Base-by-base conservation (phyloP, 2,797 vertebrate genomes). In the Cuniculus paca region DNA sequence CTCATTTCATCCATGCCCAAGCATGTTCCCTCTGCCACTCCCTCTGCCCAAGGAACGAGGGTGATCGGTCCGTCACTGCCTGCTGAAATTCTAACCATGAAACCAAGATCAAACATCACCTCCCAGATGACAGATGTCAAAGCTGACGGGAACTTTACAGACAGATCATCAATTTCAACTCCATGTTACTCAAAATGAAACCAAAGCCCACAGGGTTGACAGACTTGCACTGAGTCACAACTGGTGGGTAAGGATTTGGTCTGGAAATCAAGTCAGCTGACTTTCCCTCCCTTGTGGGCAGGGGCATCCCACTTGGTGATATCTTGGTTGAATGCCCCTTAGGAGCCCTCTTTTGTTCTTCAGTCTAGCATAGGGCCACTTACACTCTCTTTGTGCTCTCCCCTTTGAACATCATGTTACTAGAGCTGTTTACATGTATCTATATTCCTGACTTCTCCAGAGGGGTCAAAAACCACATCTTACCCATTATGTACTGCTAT, bases 21-120 rank as follows among this genome's bases (percentile, higher is more conserved):
- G 45, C 24, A 1, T 5, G 11, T 11, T 16, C 50, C 31, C 36
- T 58, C 36, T 34, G 4, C 17, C 31, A 31, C 58, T 54, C 45
- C 24, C 78, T 52, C 65, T 16, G 45, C 63, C 75, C 34, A 1
- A 60, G 60, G 65, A 63, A 78, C n/a, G 28, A 50, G 52, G 5
- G 9, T 5, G 26, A 74, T 2, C 60, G 45, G 24, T 72, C 54
- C 78, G 2, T 9, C 13, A 5, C 7, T 24, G 45, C 56, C 87
- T 58, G 63, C 88, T 68, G 87, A 87, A 94, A 96, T 52, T 60
- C 83, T 70, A 94, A 56, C 75, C 36, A 22, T 39, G 16, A 72
- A 58, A 36, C 60, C n/a, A 48, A 81, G 82, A 70, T 91, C 56
- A 54, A 60, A 86, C 60, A 39, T 75, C 82, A 65, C 86, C 88